Conservation (phyloP, 2,888 invertebrate genomes). For the Andrena haemorrhoa region DNA sequence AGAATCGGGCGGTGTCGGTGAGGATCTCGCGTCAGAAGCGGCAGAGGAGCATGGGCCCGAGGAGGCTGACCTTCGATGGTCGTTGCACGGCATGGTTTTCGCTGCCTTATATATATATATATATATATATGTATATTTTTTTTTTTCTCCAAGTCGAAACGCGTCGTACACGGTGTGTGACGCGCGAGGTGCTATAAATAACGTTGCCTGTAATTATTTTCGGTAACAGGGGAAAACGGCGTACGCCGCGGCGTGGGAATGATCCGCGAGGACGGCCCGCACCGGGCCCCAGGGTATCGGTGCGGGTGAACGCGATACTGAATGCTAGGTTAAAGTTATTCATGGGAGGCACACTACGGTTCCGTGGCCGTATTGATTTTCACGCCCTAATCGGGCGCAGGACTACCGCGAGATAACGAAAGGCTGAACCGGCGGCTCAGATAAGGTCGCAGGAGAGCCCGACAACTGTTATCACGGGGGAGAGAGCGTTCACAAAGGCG, state of each 20-base stretch:
- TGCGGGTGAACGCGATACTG: constrained; percentile 52
- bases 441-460: constrained; percentile 14
- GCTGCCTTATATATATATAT: constrained; percentile 43
- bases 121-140: constrained; percentile 36
- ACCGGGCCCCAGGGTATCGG: not conserved
- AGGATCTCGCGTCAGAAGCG: constrained; percentile 49
- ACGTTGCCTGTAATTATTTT: constrained; percentile 80
- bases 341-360: constrained; percentile 73
- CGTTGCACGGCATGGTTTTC: constrained; percentile 69
- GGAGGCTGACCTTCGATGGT: constrained; percentile 74
- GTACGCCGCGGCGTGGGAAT: constrained; percentile 37
- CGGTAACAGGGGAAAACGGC: constrained; percentile 60
- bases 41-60: constrained; percentile 59
- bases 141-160: constrained; percentile 51
- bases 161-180: constrained; percentile 59
- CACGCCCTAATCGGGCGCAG: constrained; percentile 79
- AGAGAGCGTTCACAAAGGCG: constrained; percentile 52
- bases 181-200: constrained; percentile 81
- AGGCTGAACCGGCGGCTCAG: constrained; percentile 33
- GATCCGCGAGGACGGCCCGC: constrained; percentile 22
- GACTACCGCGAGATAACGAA: constrained; percentile 53
- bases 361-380: constrained; percentile 83
- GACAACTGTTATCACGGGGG: constrained; percentile 25
- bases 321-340: constrained; percentile 80
- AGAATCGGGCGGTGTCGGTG: constrained; percentile 23